Evolutionary conservation across 92 coral and sea anemone genomes (phyloP).

Genomic region (Ricordea florida): DNA sequence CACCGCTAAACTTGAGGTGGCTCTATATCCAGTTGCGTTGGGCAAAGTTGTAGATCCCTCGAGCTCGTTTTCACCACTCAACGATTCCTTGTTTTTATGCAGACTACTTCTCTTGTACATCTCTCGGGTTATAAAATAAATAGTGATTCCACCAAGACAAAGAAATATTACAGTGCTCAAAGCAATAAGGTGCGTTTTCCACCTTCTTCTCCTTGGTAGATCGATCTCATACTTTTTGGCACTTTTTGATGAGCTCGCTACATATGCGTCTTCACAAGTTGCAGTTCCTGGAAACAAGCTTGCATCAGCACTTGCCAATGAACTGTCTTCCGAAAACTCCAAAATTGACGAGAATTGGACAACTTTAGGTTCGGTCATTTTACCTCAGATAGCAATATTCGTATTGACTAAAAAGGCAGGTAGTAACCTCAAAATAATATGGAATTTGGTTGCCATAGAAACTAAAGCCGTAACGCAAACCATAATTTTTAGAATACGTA

Average conservation of each 20-base stretch:
- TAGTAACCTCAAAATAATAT: no score
- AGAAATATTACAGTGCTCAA: constrained; percentile 11
- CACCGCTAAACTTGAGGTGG: no score
- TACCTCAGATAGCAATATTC: no score
- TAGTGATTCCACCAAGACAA: background rate
- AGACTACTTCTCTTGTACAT: background rate
- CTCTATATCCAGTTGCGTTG: no score
- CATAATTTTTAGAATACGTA: no score
- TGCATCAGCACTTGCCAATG: background rate
- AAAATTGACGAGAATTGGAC: constrained; percentile 14
- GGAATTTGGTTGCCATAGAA: no score
- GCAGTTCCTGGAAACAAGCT: background rate
- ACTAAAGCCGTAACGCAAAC: no score
- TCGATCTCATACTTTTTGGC: background rate
- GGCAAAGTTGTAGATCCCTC: no score
- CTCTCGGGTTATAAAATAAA: constrained; percentile 3
- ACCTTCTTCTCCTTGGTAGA: background rate
- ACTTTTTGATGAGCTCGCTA: background rate
- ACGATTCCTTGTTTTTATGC: background rate
- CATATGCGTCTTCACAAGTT: background rate
- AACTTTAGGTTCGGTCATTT: constrained; percentile 18
- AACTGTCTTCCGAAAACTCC: background rate
- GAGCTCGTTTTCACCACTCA: background rate
- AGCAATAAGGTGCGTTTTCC: background rate
- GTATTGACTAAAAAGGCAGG: no score